Evolutionary conservation across 1,140 invertebrate species (phyloP).

Genomic region (Platyscapa corneri): DNA sequence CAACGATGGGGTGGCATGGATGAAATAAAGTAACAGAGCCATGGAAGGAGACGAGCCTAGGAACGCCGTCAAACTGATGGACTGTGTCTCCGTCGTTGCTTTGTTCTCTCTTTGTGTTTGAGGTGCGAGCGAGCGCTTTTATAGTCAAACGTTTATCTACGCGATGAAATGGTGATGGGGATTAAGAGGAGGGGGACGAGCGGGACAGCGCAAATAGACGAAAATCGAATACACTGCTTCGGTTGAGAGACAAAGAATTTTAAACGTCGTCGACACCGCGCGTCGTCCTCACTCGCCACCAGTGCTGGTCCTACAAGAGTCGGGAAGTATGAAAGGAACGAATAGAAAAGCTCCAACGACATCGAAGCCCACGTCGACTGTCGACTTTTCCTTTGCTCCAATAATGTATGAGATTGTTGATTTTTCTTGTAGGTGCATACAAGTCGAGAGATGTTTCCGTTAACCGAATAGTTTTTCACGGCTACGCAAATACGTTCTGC

Average conservation of each 20-base stretch:
- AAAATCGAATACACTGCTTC: neutral
- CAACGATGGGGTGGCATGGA: neutral
- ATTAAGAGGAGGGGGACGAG: neutral
- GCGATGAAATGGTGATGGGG: neutral
- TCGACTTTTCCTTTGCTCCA: too few species aligned
- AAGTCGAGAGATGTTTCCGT: neutral
- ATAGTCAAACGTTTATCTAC: constrained; percentile 55
- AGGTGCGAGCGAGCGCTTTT: neutral
- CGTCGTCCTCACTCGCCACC: too few species aligned
- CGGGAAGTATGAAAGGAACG: neutral
- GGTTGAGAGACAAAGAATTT: neutral
- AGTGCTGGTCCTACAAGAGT: neutral
- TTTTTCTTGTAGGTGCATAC: neutral
- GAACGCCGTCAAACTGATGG: constrained; percentile 17
- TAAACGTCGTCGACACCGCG: neutral
- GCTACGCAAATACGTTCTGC: neutral
- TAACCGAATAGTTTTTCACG: too few species aligned
- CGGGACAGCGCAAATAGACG: neutral
- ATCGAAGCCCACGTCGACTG: neutral
- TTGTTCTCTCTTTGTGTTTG: constrained; percentile 15
- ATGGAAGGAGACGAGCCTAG: neutral
- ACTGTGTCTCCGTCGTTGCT: neutral
- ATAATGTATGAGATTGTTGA: neutral
- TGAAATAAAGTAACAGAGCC: constrained; percentile 13
- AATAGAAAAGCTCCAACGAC: constrained; percentile 9